These are phyloP conservation scores for Dusona sp. DNA, from an alignment of 2,888 invertebrate species.

Conservation along the genomic window DNA sequence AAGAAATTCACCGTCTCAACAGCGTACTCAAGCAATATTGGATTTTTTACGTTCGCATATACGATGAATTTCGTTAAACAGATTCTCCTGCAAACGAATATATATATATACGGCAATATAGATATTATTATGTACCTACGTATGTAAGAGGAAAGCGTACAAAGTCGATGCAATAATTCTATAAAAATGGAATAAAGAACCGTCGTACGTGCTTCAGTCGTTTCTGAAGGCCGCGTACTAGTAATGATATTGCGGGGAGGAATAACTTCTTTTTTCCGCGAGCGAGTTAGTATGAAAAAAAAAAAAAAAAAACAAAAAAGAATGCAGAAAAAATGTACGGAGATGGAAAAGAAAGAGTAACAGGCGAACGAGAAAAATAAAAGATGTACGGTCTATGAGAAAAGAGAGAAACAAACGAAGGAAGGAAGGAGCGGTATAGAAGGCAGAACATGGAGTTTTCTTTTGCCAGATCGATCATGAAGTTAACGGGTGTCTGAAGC, in stretches of 20 bases:
- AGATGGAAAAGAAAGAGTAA: neutral
- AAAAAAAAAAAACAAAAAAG: conserved; percentile 58
- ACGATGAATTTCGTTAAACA: neutral
- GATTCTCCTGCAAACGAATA: neutral
- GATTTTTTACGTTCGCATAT: conserved; percentile 7
- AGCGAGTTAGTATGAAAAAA: conserved; percentile 48
- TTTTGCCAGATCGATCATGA: conserved; percentile 45
- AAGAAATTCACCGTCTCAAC: neutral
- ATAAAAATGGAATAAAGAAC: conserved; percentile 73
- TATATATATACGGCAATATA: neutral
- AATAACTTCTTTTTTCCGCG: conserved; percentile 73
- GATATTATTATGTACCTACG: neutral
- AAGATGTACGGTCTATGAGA: neutral
- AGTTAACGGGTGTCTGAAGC: conserved; percentile 25
- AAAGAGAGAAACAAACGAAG: neutral
- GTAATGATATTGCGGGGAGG: conserved; percentile 74
- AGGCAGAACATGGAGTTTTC: conserved; percentile 27
- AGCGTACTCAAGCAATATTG: conserved; percentile 18
- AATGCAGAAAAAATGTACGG: conserved; percentile 37
- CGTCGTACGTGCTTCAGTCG: conserved; percentile 69
- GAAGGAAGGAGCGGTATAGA: conserved; percentile 7
- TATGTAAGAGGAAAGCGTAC: neutral
- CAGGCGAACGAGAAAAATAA: neutral
- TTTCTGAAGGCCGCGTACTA: conserved; percentile 63
- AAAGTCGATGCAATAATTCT: conserved; percentile 27